Base-by-base conservation (phyloP, 2,888 invertebrate genomes). In the Drosophila formosana region DNA sequence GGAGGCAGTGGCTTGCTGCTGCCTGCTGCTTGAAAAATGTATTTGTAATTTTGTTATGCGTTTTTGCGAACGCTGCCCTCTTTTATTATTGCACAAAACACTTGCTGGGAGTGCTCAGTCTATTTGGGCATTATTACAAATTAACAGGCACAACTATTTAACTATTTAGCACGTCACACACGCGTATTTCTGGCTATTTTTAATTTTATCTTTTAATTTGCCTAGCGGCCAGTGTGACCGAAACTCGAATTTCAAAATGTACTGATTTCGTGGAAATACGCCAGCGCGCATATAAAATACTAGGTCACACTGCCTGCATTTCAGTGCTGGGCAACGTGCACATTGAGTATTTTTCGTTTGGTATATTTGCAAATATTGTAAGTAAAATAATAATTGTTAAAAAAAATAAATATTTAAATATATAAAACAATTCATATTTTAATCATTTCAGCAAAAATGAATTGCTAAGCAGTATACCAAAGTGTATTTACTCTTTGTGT, bases 181-280 rank as follows among this genome's bases (percentile, higher is more conserved):
- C 73, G 72, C 65, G 71, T 78, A 75, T 75, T 77, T 68, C 65
- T 53, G 57, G 60, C 75, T 25, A 64, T 78, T 70, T 41, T 74
- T 76, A 77, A 74, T 77, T 78, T 77, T 77, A 78, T 75, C 75
- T 79, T 75, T 75, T 75, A 79, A 75, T 75, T 79, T 79, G 75
- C 55, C 55, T 79, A 75, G 39, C 4, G 11, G 6, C 13, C 37
- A 37, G 37, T n/a, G 39, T 41, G 39, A 41, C 39, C 39, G 4
- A 18, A 41, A 18, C 13, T 41, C 7, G 7, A 41, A 7, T 41
- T 18, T 41, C 13, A 41, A 18, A 41, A 41, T 18, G 18, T 41
- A 41, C 39, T 18, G 18, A 0, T 41, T 41, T 41, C 37, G 11
- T 37, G n/a, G n/a, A 37, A 37, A 37, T 37, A 37, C 37, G 37